phyloP scores from a whole-genome alignment of 2,113 vertebrate species.

The Malurus alboscapulatus region DNA sequence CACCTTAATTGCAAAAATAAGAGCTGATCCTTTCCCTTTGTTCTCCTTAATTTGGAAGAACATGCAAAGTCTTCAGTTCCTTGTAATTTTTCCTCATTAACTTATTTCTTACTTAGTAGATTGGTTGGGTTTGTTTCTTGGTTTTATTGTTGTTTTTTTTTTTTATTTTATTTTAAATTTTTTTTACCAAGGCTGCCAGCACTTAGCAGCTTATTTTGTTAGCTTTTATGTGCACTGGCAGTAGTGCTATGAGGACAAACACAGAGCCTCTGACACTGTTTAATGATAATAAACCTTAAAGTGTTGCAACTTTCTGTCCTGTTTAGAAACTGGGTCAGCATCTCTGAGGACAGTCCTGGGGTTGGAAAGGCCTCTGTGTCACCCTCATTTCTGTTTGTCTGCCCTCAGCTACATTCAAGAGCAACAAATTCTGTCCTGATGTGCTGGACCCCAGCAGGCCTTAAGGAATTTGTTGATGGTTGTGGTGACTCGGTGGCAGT shows the following conservation, averaged over 20 bases:
- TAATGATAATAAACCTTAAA: neutral
- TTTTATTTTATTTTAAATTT: neutral
- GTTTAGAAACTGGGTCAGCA: neutral
- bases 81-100: conserved; percentile 8
- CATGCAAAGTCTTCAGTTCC: neutral
- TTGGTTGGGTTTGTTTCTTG: neutral
- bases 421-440: neutral
- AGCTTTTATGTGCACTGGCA: neutral
- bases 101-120: neutral
- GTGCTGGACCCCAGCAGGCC: neutral
- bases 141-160: too few relatives aligned
- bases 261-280: neutral
- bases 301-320: neutral
- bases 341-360: neutral
- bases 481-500: accelerated
- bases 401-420: neutral
- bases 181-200: neutral
- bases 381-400: neutral
- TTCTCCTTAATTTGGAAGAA: neutral
- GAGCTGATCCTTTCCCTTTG: neutral
- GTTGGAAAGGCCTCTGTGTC: neutral
- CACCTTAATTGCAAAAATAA: neutral
- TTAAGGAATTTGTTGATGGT: neutral
- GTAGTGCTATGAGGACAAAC: neutral
- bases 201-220: neutral